phyloP scores from a whole-genome alignment of 2,797 vertebrate genomes.

The Furcifer pardalis region DNA sequence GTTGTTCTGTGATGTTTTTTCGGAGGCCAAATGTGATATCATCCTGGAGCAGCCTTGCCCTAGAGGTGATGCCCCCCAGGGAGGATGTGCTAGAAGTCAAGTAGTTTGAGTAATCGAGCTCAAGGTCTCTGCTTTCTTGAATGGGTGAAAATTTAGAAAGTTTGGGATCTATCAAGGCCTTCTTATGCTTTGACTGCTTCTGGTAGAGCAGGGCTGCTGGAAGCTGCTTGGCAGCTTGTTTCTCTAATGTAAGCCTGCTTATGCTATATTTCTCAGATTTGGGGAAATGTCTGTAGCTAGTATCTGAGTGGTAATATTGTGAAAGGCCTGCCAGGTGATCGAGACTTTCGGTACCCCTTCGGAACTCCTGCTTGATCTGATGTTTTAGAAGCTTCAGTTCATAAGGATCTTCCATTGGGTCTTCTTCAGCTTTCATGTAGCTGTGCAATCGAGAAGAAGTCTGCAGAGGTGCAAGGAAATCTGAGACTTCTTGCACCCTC shows the following conservation, averaged over 20 bases:
- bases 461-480: slow-evolving; percentile 90
- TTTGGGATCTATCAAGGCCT: slow-evolving; percentile 92
- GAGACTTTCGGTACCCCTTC: slow-evolving; percentile 90
- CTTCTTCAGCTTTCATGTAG: slow-evolving; percentile 94
- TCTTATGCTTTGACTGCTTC: slow-evolving; percentile 97
- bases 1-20: slow-evolving; percentile 97
- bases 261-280: slow-evolving; percentile 99
- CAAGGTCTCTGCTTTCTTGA: slow-evolving; percentile 94
- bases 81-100: slow-evolving; percentile 90
- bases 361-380: slow-evolving; percentile 98
- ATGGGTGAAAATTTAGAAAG: slow-evolving; percentile 97
- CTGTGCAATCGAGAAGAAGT: slow-evolving; percentile 87
- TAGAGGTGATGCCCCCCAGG: slow-evolving; percentile 89
- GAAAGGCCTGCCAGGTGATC: slow-evolving; percentile 92
- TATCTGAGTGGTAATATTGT: slow-evolving; percentile 92
- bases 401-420: slow-evolving; percentile 98
- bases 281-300: slow-evolving; percentile 92
- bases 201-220: slow-evolving; percentile 95
- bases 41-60: slow-evolving; percentile 95
- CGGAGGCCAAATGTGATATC: slow-evolving; percentile 96
- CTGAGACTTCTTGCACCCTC: slow-evolving; percentile 91
- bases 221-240: slow-evolving; percentile 98
- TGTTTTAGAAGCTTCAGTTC: slow-evolving; percentile 97
- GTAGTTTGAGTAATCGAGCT: slow-evolving; percentile 92
- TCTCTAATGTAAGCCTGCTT: slow-evolving; percentile 96